These are phyloP conservation scores for Anguilla pacifica DNA, from an alignment of 2,797 vertebrate species.

Conservation along the genomic window DNA sequence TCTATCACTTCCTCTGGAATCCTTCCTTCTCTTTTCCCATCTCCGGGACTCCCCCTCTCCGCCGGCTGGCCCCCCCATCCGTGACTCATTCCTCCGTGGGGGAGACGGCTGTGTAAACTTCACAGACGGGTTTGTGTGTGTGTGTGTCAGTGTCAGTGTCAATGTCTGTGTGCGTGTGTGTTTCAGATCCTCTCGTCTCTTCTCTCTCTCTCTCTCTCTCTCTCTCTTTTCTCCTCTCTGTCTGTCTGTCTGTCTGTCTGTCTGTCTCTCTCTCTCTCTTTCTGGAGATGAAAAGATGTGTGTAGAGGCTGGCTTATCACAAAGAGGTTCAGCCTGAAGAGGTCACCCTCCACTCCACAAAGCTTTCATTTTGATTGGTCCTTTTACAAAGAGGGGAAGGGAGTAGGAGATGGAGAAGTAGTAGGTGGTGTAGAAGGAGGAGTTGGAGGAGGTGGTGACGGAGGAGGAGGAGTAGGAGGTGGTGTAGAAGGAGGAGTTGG, in stretches of 20 bases:
- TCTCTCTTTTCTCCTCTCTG: neutral
- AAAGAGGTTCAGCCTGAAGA: neutral
- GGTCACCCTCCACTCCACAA: neutral
- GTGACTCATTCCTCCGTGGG: slow-evolving; percentile 35
- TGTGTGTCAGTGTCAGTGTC: neutral
- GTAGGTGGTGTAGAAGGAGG: too few relatives aligned
- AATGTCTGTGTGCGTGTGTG: neutral
- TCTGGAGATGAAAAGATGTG: neutral
- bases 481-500: slow-evolving; percentile 23
- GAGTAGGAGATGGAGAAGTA: slow-evolving; percentile 20
- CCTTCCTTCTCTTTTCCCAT: slow-evolving; percentile 14
- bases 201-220: slow-evolving; percentile 22
- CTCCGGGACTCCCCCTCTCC: slow-evolving; percentile 16
- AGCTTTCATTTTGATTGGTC: slow-evolving; percentile 60
- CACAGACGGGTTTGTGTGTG: neutral
- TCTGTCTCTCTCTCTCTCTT: too few relatives aligned
- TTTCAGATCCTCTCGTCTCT: neutral
- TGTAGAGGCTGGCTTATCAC: neutral
- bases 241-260: too few relatives aligned
- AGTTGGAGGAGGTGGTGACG: too few relatives aligned
- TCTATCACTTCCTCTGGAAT: neutral
- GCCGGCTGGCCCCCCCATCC: neutral
- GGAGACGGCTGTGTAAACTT: slow-evolving; percentile 17
- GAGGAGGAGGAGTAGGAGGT: too few relatives aligned
- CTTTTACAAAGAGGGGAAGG: neutral